These are phyloP conservation scores for Aegotheles bennettii DNA, from an alignment of 2,113 vertebrate species.

Conservation along the genomic window DNA sequence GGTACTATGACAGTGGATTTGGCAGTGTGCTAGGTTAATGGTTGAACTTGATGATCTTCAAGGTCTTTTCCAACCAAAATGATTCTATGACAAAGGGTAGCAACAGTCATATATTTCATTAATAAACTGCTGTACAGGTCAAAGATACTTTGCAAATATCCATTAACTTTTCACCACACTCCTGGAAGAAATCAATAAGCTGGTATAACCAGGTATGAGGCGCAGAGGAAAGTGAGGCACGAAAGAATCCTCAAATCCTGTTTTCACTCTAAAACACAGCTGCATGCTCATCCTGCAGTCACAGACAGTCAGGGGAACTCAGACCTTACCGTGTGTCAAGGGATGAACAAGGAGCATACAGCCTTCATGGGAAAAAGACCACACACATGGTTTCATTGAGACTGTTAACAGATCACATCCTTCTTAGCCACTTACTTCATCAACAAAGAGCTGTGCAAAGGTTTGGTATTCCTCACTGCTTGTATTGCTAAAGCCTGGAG, in stretches of 20 bases:
- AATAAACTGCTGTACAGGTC: neutral
- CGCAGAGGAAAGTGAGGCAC: neutral
- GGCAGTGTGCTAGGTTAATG: no score
- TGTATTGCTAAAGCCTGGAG: slow-evolving; percentile 52
- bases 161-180: neutral
- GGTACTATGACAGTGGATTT: neutral
- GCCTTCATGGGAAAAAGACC: neutral
- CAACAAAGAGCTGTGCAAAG: slow-evolving; percentile 69
- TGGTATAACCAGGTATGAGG: neutral
- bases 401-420: accelerated
- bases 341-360: accelerated
- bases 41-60: no score
- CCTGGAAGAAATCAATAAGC: neutral
- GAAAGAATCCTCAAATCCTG: neutral
- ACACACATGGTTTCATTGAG: neutral
- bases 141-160: neutral
- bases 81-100: neutral
- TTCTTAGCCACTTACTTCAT: slow-evolving; percentile 67
- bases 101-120: neutral
- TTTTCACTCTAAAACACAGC: neutral
- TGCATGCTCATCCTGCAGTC: neutral
- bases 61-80: no score
- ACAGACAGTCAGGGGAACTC: neutral
- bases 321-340: neutral
- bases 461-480: slow-evolving; percentile 72